Base-by-base conservation (phyloP, 2,113 vertebrate genomes). In the Sinocyclocheilus rhinocerous region DNA sequence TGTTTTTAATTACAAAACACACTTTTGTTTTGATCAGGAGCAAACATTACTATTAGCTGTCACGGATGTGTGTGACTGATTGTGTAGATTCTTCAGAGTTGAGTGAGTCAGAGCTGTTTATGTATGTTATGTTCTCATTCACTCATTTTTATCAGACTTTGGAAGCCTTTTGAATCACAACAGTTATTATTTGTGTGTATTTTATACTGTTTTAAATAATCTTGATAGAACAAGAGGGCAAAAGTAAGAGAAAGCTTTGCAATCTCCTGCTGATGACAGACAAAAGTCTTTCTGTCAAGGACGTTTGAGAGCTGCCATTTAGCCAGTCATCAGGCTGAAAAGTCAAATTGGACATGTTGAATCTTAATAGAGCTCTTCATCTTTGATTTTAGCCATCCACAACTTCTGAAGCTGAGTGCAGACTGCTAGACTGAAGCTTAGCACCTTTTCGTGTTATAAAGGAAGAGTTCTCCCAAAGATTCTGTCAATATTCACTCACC, bases 1-100 rank as follows among this genome's bases (percentile, higher is more conserved):
- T 90, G 80, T 84, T 92, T 84, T 91, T 93, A 91, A 94, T 92
- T 90, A 90, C 78, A 33, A 89, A 80, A 89, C 92, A 92, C 90
- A 88, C 83, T 92, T 90, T 85, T 89, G 87, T 87, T 73, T 20
- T 90, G 87, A 88, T 90, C 83, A 88, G 89, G 72, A 52, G 87
- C 65, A 90, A 84, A 90, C 92, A 55, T 86, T 91, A 57, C 70
- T 88, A 82, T 91, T 91, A 92, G 70, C n/a, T 89, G 79, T 91
- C 86, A 45, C 20, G 83, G 82, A 70, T 76, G 16, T 91, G 57
- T 29, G 82, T 92, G 87, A 24, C 45, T 48, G 3, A 48, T 48
- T 48, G 45, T 48, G 45, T 48, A 48, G 45, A 48, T 55, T 39
- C n/a, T 67, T 50, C 39, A 29, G 6, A 42, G 36, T 61, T 24